Conservation (phyloP, 2,113 vertebrate species). For the Astur gentilis region DNA sequence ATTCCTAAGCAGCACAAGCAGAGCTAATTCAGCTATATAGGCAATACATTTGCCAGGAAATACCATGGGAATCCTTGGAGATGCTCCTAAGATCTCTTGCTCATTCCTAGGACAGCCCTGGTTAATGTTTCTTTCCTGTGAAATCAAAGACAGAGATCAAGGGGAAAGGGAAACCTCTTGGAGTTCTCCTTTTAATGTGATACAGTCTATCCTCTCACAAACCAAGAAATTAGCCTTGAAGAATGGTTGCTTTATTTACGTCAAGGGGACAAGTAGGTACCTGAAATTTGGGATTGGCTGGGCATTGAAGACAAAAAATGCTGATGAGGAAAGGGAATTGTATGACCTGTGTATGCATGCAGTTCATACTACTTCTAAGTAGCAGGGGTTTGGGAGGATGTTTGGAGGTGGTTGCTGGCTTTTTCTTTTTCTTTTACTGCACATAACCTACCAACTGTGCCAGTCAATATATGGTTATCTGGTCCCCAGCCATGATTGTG, state of each 20-base stretch:
- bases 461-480: neutral
- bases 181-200: neutral
- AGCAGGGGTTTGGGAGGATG: neutral
- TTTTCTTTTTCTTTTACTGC: neutral
- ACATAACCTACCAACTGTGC: neutral
- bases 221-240: neutral
- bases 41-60: neutral
- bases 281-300: neutral
- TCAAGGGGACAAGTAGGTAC: neutral
- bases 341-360: neutral
- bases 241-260: neutral
- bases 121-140: neutral
- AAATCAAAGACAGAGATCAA: constrained; percentile 1
- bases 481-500: neutral
- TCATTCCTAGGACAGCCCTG: constrained; percentile 16
- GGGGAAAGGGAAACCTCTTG: neutral
- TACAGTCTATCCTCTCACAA: neutral
- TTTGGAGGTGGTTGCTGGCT: neutral
- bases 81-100: constrained; percentile 30
- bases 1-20: neutral
- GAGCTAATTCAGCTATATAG: neutral
- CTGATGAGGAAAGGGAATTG: neutral
- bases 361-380: neutral
- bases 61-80: constrained; percentile 43
- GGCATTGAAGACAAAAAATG: neutral